Evolutionary conservation across 1,140 invertebrate species (phyloP).

Genomic region (Tetranychus cinnabarinus): DNA sequence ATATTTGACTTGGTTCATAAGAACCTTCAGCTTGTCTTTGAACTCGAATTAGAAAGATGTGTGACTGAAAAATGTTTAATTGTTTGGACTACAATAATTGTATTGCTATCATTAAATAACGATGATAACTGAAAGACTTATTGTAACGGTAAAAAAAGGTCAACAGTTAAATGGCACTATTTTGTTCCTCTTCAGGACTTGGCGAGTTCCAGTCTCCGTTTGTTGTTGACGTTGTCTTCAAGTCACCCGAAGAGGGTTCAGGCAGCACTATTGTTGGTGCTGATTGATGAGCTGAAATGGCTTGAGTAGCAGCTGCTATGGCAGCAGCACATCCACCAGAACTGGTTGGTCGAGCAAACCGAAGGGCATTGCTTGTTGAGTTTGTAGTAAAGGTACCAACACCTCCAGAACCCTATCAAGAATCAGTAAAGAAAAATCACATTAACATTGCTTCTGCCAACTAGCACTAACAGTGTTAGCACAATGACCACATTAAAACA

Average conservation of each 20-base stretch:
- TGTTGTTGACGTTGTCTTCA: constrained; percentile 4
- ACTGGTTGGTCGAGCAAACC: constrained; percentile 2
- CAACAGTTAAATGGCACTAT: too few relatives aligned
- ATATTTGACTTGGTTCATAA: too few relatives aligned
- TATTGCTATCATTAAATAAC: too few relatives aligned
- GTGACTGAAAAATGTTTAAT: too few relatives aligned
- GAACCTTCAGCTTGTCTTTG: too few relatives aligned
- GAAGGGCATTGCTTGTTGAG: not conserved
- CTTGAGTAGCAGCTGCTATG: constrained; percentile 1
- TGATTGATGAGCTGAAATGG: not conserved
- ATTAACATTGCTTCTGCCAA: too few relatives aligned
- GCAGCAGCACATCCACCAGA: not conserved
- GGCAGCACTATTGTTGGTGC: constrained; percentile 1
- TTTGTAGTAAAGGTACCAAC: not conserved
- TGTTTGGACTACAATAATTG: too few relatives aligned
- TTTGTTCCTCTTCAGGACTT: constrained; percentile 6
- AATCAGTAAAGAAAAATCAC: not conserved
- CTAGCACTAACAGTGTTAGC: too few relatives aligned
- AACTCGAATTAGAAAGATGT: too few relatives aligned
- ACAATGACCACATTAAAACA: too few relatives aligned
- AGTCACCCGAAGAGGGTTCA: constrained; percentile 5
- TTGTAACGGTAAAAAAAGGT: too few relatives aligned
- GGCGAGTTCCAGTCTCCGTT: constrained; percentile 7
- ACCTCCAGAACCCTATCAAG: constrained; percentile 3
- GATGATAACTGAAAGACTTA: too few relatives aligned